phyloP scores from a whole-genome alignment of 2,113 vertebrate genomes.

The Xenus cinereus region DNA sequence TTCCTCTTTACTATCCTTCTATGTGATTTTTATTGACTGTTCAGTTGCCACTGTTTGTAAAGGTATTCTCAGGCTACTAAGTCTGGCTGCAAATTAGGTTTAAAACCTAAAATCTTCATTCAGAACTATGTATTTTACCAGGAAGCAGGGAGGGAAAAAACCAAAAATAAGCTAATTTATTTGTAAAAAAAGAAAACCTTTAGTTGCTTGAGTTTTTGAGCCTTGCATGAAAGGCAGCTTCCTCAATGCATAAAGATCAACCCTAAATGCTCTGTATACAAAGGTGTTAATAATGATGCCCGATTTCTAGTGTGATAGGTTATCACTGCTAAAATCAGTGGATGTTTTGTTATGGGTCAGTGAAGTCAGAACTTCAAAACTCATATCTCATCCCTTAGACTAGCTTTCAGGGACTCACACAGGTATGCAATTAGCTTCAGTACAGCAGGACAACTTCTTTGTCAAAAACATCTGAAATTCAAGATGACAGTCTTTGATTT shows the following conservation, averaged over 20 bases:
- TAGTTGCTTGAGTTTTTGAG: background rate
- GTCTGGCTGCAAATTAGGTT: background rate
- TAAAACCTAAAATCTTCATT: background rate
- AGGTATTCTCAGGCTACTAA: background rate
- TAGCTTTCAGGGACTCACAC: background rate
- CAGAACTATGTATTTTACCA: background rate
- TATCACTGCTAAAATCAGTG: background rate
- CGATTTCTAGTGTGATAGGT: background rate
- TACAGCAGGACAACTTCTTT: background rate
- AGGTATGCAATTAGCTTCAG: background rate
- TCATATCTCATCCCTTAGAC: background rate
- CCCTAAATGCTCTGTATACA: background rate
- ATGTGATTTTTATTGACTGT: background rate
- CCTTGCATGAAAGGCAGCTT: background rate
- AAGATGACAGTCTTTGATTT: background rate
- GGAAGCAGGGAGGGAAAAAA: no score
- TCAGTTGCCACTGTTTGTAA: background rate
- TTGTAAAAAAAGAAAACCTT: background rate
- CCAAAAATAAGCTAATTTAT: background rate
- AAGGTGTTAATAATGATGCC: background rate
- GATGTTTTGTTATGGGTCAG: background rate
- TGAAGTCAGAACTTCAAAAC: background rate
- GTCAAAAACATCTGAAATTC: background rate
- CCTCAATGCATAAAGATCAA: background rate
- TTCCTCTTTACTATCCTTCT: background rate